These are phyloP conservation scores for Andrena chrysosceles DNA, from an alignment of 2,888 invertebrate genomes.

Conservation along the genomic window DNA sequence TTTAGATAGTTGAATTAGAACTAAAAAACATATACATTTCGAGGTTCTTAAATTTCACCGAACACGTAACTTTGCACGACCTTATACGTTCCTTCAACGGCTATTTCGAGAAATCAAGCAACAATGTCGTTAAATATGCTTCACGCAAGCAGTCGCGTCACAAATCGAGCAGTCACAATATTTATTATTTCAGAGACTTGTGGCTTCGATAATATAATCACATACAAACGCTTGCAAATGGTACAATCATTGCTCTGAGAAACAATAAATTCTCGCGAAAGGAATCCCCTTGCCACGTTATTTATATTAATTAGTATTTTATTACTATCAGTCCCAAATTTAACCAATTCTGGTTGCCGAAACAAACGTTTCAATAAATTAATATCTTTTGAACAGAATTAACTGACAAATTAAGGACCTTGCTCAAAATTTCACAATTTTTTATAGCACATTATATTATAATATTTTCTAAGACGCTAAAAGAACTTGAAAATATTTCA, in stretches of 20 bases:
- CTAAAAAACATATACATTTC: background rate
- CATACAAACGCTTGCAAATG: background rate
- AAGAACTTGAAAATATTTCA: background rate
- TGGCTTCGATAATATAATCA: background rate
- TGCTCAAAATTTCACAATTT: background rate
- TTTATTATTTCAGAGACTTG: conserved; percentile 1
- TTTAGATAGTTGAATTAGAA: background rate
- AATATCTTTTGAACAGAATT: background rate
- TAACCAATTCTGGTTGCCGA: background rate
- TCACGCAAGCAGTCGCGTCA: background rate
- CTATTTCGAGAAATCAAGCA: conserved; percentile 1
- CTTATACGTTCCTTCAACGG: background rate
- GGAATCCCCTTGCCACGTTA: background rate
- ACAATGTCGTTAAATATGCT: background rate
- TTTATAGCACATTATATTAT: background rate
- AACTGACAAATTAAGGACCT: background rate
- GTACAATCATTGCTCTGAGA: background rate
- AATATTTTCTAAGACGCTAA: background rate
- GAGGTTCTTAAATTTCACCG: background rate
- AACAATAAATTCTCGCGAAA: background rate
- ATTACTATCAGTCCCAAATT: background rate
- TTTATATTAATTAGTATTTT: background rate
- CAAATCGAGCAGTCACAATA: background rate
- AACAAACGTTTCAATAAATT: background rate
- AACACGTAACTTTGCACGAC: background rate